Conservation (phyloP, 2,797 vertebrate species). For the Neostethus bicornis region DNA sequence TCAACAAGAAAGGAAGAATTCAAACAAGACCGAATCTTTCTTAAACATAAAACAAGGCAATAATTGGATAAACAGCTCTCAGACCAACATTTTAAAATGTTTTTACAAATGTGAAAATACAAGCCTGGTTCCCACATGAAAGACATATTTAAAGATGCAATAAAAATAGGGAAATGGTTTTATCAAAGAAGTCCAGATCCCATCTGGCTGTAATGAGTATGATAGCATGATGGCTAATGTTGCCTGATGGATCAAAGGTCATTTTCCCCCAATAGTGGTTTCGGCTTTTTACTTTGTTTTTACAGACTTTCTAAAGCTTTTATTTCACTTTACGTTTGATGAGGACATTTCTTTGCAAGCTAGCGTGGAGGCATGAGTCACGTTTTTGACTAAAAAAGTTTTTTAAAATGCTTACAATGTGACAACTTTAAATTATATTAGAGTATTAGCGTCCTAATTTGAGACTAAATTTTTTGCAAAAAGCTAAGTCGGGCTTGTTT, state of each 20-base stretch:
- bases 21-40: neutral
- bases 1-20: neutral
- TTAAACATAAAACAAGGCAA: slow-evolving; percentile 1
- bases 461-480: too few species aligned
- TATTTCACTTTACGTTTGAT: neutral
- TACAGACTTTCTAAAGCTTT: neutral
- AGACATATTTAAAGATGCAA: neutral
- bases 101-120: neutral
- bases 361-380: neutral
- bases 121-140: neutral
- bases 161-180: neutral
- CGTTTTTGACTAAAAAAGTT: neutral
- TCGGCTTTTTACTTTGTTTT: neutral
- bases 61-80: neutral
- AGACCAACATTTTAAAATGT: neutral
- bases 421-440: too few species aligned
- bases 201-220: neutral
- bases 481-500: too few species aligned
- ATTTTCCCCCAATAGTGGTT: too few species aligned
- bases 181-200: neutral
- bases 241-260: too few species aligned
- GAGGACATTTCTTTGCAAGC: neutral
- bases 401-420: neutral
- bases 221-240: neutral
- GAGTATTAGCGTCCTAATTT: too few species aligned